Evolutionary conservation across 2,113 vertebrate species (phyloP).

Genomic region (Eptatretus burgeri): DNA sequence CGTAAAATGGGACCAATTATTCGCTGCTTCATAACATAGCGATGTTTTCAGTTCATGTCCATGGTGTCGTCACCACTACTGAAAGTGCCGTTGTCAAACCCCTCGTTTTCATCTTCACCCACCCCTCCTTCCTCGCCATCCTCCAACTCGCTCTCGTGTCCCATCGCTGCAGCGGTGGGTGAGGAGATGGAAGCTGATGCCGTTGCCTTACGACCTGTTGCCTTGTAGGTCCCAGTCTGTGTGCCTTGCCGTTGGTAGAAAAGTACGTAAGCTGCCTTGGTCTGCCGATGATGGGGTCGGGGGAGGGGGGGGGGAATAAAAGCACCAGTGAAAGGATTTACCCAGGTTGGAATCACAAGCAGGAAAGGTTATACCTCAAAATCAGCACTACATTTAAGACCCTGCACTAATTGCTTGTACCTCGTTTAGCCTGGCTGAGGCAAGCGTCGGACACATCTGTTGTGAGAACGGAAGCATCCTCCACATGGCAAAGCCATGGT

Average conservation of each 20-base stretch:
- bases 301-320: slow-evolving; percentile 10
- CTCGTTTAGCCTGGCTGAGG: neutral
- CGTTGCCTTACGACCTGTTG: neutral
- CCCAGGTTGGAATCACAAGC: neutral
- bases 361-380: slow-evolving; percentile 10
- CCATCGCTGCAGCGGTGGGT: neutral
- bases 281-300: slow-evolving; percentile 17
- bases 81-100: slow-evolving; percentile 12
- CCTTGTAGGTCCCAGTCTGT: neutral
- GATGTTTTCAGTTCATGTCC: slow-evolving; percentile 59
- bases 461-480: too few species aligned
- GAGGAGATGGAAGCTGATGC: neutral
- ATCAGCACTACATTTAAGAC: neutral
- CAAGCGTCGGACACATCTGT: neutral
- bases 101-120: slow-evolving; percentile 10
- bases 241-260: slow-evolving; percentile 53
- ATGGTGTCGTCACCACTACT: slow-evolving; percentile 30
- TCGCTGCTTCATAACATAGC: neutral
- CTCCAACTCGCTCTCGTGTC: neutral
- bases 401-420: neutral
- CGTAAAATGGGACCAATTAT: too few species aligned
- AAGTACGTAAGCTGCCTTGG: slow-evolving; percentile 72
- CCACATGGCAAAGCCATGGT: too few species aligned
- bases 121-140: neutral
- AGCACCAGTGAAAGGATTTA: slow-evolving; percentile 7